phyloP scores from a whole-genome alignment of 2,888 invertebrate species.

The Anthrax anthrax region DNA sequence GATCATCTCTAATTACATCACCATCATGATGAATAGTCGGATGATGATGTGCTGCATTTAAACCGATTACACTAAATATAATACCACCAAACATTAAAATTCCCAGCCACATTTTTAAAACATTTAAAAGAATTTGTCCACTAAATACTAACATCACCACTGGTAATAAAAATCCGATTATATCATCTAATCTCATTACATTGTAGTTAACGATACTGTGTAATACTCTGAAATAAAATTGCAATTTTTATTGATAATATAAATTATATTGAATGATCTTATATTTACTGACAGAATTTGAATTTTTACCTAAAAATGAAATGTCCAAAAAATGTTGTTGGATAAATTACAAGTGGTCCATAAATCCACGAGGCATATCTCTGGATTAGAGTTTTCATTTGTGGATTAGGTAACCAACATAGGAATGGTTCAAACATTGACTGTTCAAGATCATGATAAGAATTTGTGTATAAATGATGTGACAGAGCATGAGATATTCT shows the following conservation, averaged over 20 bases:
- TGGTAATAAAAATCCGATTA: conserved; percentile 34
- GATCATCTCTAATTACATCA: conserved; percentile 39
- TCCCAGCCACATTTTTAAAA: conserved; percentile 38
- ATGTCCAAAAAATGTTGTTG: background rate
- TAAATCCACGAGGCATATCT: conserved; percentile 41
- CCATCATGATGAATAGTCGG: conserved; percentile 68
- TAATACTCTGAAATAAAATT: background rate
- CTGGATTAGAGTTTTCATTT: conserved; percentile 38
- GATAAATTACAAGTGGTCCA: conserved; percentile 23
- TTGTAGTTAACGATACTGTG: conserved; percentile 12
- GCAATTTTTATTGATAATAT: too few relatives aligned
- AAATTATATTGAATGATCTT: too few relatives aligned
- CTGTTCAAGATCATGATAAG: conserved; percentile 57
- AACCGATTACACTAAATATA: conserved; percentile 45
- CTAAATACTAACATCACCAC: conserved; percentile 32
- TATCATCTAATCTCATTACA: conserved; percentile 31
- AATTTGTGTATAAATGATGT: conserved; percentile 67
- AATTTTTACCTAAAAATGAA: background rate
- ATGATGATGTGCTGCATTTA: conserved; percentile 67
- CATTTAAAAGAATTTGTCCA: conserved; percentile 18
- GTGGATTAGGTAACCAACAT: conserved; percentile 44
- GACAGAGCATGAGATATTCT: conserved; percentile 61
- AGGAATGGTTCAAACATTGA: conserved; percentile 52
- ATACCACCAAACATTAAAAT: conserved; percentile 43
- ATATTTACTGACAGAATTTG: background rate